These are phyloP conservation scores for Oriolus oriolus DNA, from an alignment of 2,113 vertebrate genomes.

Conservation along the genomic window DNA sequence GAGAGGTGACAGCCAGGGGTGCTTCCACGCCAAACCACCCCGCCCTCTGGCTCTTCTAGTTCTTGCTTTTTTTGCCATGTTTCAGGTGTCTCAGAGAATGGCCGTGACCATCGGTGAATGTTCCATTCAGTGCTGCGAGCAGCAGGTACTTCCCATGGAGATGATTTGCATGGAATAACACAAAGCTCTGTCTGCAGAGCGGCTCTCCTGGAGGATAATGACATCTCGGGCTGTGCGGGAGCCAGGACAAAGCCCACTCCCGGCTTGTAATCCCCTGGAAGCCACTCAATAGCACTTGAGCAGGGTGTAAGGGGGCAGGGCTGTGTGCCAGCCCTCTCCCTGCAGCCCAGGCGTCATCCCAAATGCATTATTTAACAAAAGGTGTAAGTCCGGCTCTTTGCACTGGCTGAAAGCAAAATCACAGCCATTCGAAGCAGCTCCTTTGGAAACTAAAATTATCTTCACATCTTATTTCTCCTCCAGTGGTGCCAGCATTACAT, in stretches of 20 bases:
- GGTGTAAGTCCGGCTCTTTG: background rate
- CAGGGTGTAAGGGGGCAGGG: background rate
- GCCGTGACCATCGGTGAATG: background rate
- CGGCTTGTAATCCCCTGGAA: background rate
- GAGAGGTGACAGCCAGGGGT: background rate
- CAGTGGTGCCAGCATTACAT: background rate
- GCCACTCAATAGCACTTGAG: background rate
- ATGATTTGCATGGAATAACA: background rate
- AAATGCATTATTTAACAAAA: conserved; percentile 21
- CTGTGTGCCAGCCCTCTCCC: background rate
- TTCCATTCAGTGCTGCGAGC: background rate
- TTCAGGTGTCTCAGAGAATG: background rate
- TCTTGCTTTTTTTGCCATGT: background rate
- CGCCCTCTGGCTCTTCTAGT: background rate
- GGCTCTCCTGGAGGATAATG: background rate
- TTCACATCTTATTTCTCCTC: background rate
- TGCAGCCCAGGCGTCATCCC: background rate
- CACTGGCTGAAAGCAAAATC: conserved; percentile 11
- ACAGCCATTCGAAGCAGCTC: background rate
- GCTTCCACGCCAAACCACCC: background rate
- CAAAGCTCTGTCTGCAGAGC: background rate
- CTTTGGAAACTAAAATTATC: conserved; percentile 16
- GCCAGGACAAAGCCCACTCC: background rate
- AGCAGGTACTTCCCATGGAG: background rate
- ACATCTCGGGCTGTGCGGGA: background rate